These are phyloP conservation scores for Albula glossodonta DNA, from an alignment of 2,113 vertebrate genomes.

Conservation along the genomic window DNA sequence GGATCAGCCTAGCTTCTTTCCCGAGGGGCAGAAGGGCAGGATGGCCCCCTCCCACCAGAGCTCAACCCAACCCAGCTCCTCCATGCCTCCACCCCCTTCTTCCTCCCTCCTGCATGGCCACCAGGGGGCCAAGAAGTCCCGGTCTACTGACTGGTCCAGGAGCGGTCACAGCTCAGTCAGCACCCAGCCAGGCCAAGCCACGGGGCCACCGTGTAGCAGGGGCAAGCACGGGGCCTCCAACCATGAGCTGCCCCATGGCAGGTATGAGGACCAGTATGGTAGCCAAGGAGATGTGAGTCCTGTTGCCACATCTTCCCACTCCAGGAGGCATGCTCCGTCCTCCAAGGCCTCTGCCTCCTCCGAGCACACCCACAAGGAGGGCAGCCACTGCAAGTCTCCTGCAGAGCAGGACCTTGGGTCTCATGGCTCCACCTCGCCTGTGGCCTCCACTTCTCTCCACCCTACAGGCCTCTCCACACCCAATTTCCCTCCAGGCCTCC, in stretches of 20 bases:
- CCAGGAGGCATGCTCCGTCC: conserved; percentile 70
- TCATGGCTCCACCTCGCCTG: conserved; percentile 76
- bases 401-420: conserved; percentile 77
- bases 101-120: conserved; percentile 48
- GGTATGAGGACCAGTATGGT: conserved; percentile 81
- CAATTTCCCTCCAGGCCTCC: conserved; percentile 83
- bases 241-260: conserved; percentile 76
- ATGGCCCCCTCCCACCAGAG: conserved; percentile 68
- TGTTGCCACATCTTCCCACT: conserved; percentile 72
- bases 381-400: conserved; percentile 75
- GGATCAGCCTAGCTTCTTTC: conserved; percentile 77
- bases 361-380: conserved; percentile 77
- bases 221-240: conserved; percentile 70
- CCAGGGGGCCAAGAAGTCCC: conserved; percentile 77
- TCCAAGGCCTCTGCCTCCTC: conserved; percentile 57
- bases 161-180: conserved; percentile 65
- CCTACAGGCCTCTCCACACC: conserved; percentile 77
- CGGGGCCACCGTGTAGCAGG: conserved; percentile 66
- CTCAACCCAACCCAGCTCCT: conserved; percentile 30
- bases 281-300: conserved; percentile 80
- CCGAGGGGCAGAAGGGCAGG: conserved; percentile 71
- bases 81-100: conserved; percentile 68
- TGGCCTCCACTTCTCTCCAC: conserved; percentile 87
- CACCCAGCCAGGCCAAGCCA: conserved; percentile 62
- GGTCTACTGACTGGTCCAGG: conserved; percentile 81